Conservation (phyloP, 2,797 vertebrate species). For the Hippopotamyrus pictus region DNA sequence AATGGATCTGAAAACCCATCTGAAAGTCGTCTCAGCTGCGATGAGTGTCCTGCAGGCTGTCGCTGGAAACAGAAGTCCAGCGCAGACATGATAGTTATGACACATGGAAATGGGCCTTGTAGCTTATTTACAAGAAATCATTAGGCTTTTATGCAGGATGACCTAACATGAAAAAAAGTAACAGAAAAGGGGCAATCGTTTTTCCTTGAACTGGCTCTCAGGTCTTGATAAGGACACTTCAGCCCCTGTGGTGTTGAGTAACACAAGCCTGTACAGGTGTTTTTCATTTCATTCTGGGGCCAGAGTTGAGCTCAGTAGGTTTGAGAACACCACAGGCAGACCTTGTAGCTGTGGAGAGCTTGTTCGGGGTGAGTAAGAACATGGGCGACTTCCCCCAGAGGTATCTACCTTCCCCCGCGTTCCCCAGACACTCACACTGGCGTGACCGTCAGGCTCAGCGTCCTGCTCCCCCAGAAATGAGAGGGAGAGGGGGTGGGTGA, state of each 20-base stretch:
- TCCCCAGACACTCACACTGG: neutral
- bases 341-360: neutral
- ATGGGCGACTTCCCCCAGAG: neutral
- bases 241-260: neutral
- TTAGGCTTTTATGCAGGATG: neutral
- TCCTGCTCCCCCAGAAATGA: neutral
- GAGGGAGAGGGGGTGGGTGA: neutral
- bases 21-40: neutral
- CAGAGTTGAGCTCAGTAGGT: neutral
- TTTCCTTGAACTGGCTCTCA: neutral
- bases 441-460: neutral
- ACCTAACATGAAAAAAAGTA: neutral
- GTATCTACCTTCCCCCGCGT: neutral
- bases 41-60: neutral
- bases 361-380: neutral
- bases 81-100: neutral
- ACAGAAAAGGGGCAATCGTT: neutral
- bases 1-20: slow-evolving; percentile 2
- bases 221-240: neutral
- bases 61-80: neutral
- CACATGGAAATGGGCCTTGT: neutral
- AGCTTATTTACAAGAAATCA: neutral
- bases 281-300: neutral
- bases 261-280: neutral
- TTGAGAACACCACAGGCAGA: neutral